Conservation (phyloP, 2,888 invertebrate species). For the Plagiodera versicolora region DNA sequence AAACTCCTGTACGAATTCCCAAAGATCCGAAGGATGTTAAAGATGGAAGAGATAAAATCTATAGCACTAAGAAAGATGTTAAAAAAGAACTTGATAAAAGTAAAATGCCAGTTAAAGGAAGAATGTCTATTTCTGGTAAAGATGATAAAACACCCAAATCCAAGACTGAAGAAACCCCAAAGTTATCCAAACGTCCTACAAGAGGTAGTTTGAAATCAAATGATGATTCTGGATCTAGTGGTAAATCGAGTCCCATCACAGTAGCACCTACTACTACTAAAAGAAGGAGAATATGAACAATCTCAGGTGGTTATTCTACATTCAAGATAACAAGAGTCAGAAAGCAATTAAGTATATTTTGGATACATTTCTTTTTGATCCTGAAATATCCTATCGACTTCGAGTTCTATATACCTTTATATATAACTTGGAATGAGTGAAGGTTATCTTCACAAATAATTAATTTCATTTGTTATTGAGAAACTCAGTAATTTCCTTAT, state of each 20-base stretch:
- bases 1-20: slow-evolving; percentile 42
- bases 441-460: too few species aligned
- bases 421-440: too few species aligned
- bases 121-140: slow-evolving; percentile 29
- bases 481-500: too few species aligned
- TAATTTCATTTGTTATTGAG: too few species aligned
- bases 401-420: too few species aligned
- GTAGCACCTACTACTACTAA: slow-evolving; percentile 44
- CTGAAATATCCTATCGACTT: too few species aligned
- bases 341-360: neutral
- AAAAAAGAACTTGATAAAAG: slow-evolving; percentile 49
- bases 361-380: too few species aligned
- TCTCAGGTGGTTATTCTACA: neutral
- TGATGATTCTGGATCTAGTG: slow-evolving; percentile 52
- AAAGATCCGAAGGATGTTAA: slow-evolving; percentile 49
- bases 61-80: slow-evolving; percentile 46
- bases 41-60: slow-evolving; percentile 46
- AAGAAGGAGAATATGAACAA: slow-evolving; percentile 44
- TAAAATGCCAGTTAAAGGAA: slow-evolving; percentile 39
- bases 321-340: neutral
- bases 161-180: slow-evolving; percentile 47
- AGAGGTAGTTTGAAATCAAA: slow-evolving; percentile 54
- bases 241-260: slow-evolving; percentile 53
- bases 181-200: slow-evolving; percentile 51
- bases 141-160: slow-evolving; percentile 42